Evolutionary conservation across 2,888 invertebrate species (phyloP).

Genomic region (Cephus runcator): DNA sequence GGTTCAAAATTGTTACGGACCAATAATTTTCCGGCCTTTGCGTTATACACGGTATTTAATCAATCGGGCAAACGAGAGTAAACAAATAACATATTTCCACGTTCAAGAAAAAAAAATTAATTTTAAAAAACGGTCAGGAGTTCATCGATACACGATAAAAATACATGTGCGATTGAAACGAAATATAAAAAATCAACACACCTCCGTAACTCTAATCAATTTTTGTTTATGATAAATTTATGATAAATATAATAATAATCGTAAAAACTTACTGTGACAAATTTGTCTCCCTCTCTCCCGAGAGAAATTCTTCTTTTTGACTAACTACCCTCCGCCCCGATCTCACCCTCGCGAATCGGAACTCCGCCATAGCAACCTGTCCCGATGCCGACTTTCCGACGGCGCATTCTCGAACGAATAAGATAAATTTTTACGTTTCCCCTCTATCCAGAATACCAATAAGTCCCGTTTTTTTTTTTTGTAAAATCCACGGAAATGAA

Average conservation of each 20-base stretch:
- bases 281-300: background rate
- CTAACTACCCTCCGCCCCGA: constrained; percentile 20
- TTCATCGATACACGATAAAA: no score
- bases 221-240: background rate
- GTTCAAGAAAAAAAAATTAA: no score
- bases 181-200: background rate
- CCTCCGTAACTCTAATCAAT: background rate
- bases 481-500: background rate
- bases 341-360: background rate
- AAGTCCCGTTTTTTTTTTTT: background rate
- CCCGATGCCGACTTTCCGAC: constrained; percentile 52
- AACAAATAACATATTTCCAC: background rate
- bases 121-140: no score
- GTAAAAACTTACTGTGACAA: background rate
- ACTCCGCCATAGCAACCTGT: constrained; percentile 20
- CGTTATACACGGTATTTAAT: background rate
- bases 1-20: background rate
- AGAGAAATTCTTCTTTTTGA: background rate
- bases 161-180: no score
- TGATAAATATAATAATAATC: background rate
- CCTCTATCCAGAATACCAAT: background rate
- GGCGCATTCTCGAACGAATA: constrained; percentile 46
- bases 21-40: background rate
- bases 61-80: background rate
- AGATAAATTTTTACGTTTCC: constrained; percentile 8